Evolutionary conservation across 2,113 vertebrate species (phyloP), one percentile per base, ranked within the genome.

Genomic region (Garra rufa): DNA sequence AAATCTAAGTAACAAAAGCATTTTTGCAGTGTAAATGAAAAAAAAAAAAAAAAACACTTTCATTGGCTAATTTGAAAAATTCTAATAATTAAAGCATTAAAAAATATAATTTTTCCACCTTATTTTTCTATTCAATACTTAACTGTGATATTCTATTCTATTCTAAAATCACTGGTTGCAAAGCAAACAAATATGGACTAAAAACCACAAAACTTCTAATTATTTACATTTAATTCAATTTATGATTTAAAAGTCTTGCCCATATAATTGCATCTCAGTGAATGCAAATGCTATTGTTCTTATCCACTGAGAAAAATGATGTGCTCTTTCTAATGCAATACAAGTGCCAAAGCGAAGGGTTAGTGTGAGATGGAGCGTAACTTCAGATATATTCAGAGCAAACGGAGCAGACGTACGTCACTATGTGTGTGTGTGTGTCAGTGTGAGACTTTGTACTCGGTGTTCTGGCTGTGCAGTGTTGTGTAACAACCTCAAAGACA

Each of bases 361-460:
- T 26, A 9, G 28, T 67, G 65, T 38, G 67, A 38, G 43, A 21
- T 3, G 21, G 76, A 34, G 76, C 34, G 9, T 55, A n/a, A 55
- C 46, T 26, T 69, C 65, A n/a, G 52, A 55, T n/a, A 55, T n/a
- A 55, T n/a, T 55, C 52, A 55, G 52, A 55, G 52, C 52, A 55
- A 1, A 21, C 9, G 41, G 65, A 21, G 19, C 38, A 9, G 65
- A 69, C 17, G 34, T 3, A 41, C 21, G 30, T 10, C 73, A 50
- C 24, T 17, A 61, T 69, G 57, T 65, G 59, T 67, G 57, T 78
- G 10, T 81, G 19, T 82, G 79, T 81, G 63, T 81, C 70, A 74
- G 63, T 70, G 11, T 52, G 44, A 17, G 26, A 59, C 6, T 77
- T 28, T 77, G 75, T 59, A 59, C 52, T 38, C 21, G 1, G 2